Conservation (phyloP, 2,797 vertebrate species). For the Petrocephalus sullivani region DNA sequence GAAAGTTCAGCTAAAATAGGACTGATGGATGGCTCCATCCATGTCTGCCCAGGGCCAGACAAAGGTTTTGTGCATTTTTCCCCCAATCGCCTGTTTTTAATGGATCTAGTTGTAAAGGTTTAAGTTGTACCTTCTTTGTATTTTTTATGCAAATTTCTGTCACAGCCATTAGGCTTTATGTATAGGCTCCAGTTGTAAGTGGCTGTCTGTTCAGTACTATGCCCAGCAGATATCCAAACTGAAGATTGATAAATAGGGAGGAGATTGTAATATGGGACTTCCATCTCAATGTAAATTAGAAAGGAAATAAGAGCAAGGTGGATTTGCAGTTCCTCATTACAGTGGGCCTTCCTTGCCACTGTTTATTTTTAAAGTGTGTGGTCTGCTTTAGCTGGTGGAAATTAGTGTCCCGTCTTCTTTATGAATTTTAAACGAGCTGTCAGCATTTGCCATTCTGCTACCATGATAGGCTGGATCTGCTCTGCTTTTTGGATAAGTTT, state of each 20-base stretch:
- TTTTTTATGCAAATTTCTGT: not conserved
- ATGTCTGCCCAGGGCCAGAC: not conserved
- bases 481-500: not conserved
- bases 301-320: constrained; percentile 43
- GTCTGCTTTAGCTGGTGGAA: constrained; percentile 49
- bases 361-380: constrained; percentile 53
- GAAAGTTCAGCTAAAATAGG: not conserved
- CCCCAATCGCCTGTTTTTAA: not conserved
- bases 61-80: not conserved
- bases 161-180: not conserved
- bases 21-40: not conserved
- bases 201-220: constrained; percentile 17
- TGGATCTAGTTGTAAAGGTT: not conserved
- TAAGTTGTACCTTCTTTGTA: not conserved
- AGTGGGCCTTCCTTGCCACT: constrained; percentile 42
- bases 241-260: constrained; percentile 26
- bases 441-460: constrained; percentile 45
- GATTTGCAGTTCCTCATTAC: constrained; percentile 52
- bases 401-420: constrained; percentile 54
- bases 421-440: constrained; percentile 59
- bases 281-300: constrained; percentile 61
- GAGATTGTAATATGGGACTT: constrained; percentile 52
- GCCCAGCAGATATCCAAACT: constrained; percentile 41
- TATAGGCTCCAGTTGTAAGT: not conserved
- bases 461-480: constrained; percentile 24